Evolutionary conservation across 30 jellyfish, hydroid and myxozoan species (phyloP), one percentile per base, ranked within the genome.

Genomic region (Aurelia aurita): DNA sequence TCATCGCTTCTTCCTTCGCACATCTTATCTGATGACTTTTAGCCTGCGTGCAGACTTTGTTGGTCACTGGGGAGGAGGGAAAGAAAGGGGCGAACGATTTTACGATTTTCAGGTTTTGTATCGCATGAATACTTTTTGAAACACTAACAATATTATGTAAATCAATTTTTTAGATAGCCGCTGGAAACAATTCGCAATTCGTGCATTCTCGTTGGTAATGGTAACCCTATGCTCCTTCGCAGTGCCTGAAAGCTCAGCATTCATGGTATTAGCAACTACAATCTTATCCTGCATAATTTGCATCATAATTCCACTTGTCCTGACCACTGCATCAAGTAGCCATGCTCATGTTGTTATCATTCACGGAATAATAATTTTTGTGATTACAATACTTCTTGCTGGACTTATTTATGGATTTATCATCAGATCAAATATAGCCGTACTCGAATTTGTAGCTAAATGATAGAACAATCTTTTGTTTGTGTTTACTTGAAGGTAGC

Each of bases 101-200:
- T n/a, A n/a, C n/a, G n/a, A n/a, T n/a, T n/a, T n/a, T n/a, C n/a
- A n/a, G n/a, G n/a, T n/a, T n/a, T n/a, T n/a, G n/a, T n/a, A n/a
- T n/a, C n/a, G n/a, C n/a, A n/a, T n/a, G n/a, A n/a, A n/a, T n/a
- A n/a, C n/a, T n/a, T 39, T 2, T 39, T 8, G 9, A 3, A 39
- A 9, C 51, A 39, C 1, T 6, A 14, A 5, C 2, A 1, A 39
- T 0, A 39, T 0, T 8, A 39, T 39, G 2, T 1, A 39, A 39
- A 0, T 39, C 16, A 4, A 39, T 6, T 5, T 55, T 55, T 16
- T 5, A 55, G 67, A 55, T 6, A 22, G 14, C 11, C 29, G 29
- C 67, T 55, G 67, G 67, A 55, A 55, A 28, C 67, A 55, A n/a
- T 19, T 55, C 1, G 67, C 29, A n/a, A 55, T 55, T 22, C 67